Percentiles rank a stretch among this genome's conserved stretches.
Evolutionary conservation across 2,797 vertebrate genomes (phyloP).

Genomic region (Neopelma chrysocephalum): DNA sequence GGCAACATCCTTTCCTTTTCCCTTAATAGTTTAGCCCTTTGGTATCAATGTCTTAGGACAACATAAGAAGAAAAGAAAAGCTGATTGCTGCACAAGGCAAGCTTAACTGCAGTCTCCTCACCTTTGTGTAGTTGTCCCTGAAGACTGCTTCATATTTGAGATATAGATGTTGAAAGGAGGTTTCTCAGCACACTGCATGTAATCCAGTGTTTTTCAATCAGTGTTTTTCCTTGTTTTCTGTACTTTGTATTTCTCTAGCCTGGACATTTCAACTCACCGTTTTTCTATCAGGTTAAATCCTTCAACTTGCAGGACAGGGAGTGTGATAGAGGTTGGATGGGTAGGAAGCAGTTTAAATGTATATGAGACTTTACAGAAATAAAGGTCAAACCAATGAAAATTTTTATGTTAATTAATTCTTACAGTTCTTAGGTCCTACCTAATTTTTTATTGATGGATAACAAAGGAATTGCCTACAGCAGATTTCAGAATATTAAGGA

Average conservation of each 20-base stretch:
- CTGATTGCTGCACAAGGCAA: background rate
- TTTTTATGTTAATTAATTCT: background rate
- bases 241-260: background rate
- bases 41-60: constrained; percentile 26
- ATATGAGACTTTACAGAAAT: background rate
- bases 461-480: background rate
- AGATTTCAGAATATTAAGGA: background rate
- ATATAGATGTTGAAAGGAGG: constrained; percentile 22
- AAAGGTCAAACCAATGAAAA: background rate
- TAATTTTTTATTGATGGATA: background rate
- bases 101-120: constrained; percentile 2
- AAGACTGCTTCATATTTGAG: constrained; percentile 41
- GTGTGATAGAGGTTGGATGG: accelerated
- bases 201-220: constrained; percentile 17
- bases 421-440: background rate
- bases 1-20: constrained; percentile 1
- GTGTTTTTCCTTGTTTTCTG: constrained; percentile 3
- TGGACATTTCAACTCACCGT: background rate
- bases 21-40: constrained; percentile 22
- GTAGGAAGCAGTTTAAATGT: background rate
- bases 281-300: background rate
- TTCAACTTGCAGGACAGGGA: background rate
- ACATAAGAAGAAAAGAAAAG: constrained; percentile 18
- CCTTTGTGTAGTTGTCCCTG: background rate
- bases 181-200: constrained; percentile 14